These are phyloP conservation scores for Melozone crissalis DNA, from an alignment of 2,113 vertebrate genomes.

Conservation along the genomic window DNA sequence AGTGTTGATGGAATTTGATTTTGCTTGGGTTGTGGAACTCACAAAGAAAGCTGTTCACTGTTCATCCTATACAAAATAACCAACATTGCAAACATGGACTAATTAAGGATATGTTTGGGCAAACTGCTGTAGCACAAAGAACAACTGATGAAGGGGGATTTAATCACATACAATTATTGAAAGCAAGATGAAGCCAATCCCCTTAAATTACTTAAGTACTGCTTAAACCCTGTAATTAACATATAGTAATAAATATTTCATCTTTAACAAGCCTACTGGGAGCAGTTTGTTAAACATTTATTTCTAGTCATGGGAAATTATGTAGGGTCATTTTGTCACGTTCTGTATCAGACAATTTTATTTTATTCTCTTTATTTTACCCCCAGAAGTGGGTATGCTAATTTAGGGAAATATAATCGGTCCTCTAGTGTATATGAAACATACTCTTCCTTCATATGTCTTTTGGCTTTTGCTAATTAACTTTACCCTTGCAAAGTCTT, in stretches of 20 bases:
- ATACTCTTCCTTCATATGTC: neutral
- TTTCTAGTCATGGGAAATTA: neutral
- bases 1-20: neutral
- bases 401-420: neutral
- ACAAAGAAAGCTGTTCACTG: neutral
- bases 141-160: neutral
- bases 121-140: neutral
- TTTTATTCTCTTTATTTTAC: neutral
- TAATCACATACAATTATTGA: neutral
- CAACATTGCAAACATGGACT: neutral
- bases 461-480: neutral
- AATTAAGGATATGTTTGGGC: neutral
- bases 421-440: neutral
- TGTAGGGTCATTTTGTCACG: neutral
- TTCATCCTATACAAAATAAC: neutral
- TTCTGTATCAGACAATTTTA: neutral
- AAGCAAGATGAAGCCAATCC: neutral
- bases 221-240: conserved; percentile 40
- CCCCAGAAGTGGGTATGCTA: neutral
- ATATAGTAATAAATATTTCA: conserved; percentile 57
- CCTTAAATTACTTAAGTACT: conserved; percentile 30
- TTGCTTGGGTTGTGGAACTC: neutral
- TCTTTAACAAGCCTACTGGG: conserved; percentile 36
- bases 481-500: neutral
- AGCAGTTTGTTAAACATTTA: conserved; percentile 45